Base-by-base conservation (phyloP, 2,797 vertebrate species). In the Lutra lutra region DNA sequence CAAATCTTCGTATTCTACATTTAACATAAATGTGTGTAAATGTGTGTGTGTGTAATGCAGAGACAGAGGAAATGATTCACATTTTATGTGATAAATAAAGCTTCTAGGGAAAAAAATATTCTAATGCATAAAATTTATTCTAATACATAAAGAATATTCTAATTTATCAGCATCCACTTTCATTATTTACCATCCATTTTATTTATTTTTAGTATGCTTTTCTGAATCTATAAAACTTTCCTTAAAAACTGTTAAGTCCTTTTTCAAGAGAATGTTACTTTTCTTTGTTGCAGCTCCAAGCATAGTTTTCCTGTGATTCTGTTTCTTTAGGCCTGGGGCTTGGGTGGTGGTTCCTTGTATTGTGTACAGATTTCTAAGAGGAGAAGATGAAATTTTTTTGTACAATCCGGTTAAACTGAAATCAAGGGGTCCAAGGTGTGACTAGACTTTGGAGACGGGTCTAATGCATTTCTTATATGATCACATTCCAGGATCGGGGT, bases 311-410 rank as follows among this genome's bases (percentile, higher is more conserved):
- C 96, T 96, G 82, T 95, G 88, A 70, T 94, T 96, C 35, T 85
- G 17, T 90, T 96, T 96, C 54, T 97, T 97, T 92, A 97, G 72
- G 48, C 68, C 93, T 86, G 35, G 46, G 25, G 9, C 32, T 90
- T 96, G 96, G 95, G 96, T 89, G 78, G 73, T 94, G 40, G 68
- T 97, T 96, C 95, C 97, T 97, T 95, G 90, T 86, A 94, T 95
- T 97, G 92, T 95, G 32, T 92, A 43, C 79, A 77, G n/a, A 85
- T 95, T 56, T 95, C 85, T 92, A 78, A 88, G 25, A 88, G 46
- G 48, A 87, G 20, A 96, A 12, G 12, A 48, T 86, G 93, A 8
- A 14, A 5, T 48, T 29, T 77, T 68, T 92, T 60, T 43, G 40
- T 29, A 13, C 12, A 25, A 29, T 58, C 64, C 23, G 82, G 21